Base-by-base conservation (phyloP, 2,113 vertebrate genomes). In the Pterocles gutturalis region DNA sequence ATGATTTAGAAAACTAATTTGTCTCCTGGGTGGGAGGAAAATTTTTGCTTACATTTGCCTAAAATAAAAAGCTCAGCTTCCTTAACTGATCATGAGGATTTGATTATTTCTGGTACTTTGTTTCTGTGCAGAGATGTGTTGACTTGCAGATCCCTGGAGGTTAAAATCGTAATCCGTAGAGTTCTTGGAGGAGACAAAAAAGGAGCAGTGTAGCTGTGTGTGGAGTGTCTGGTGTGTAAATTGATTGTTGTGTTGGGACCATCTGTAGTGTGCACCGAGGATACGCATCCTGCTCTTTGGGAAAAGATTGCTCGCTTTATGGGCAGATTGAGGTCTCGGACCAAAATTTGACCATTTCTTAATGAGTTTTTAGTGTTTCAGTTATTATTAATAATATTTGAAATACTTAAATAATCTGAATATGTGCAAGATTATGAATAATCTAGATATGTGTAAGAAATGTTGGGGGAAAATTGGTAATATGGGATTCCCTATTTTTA, bases 221-320 rank as follows among this genome's bases (percentile, higher is more conserved):
- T 81, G 65, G 70, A 84, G 51, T 67, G 57, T 43, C 38, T 83
- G 34, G 28, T 67, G 45, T 58, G 20, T 71, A 25, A 87, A 73
- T 8, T 58, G 41, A n/a, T 61, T 12, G 9, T 45, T 78, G 36
- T 87, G 41, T 46, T 87, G 81, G 46, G 88, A 87, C 62, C 21
- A 15, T 79, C 66, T 38, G 18, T 51, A 34, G 28, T 0, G 22
- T 41, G 38, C 64, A 28, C 41, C 1, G 1, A 72, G 55, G 38
- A 69, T 14, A 1, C 2, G 1, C 3, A 2, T 55, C 54, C 54
- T 81, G 22, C 53, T 78, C 3, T 0, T 9, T 81, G 41, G 72
- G 60, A 66, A 29, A 87, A 66, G 34, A 9, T 36, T 61, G 53
- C 16, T 77, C 54, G 18, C 5, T 55, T 64, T 11, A 11, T 19